phyloP scores from a whole-genome alignment of 2,797 vertebrate species.

The Pseudomugil tenellus region DNA sequence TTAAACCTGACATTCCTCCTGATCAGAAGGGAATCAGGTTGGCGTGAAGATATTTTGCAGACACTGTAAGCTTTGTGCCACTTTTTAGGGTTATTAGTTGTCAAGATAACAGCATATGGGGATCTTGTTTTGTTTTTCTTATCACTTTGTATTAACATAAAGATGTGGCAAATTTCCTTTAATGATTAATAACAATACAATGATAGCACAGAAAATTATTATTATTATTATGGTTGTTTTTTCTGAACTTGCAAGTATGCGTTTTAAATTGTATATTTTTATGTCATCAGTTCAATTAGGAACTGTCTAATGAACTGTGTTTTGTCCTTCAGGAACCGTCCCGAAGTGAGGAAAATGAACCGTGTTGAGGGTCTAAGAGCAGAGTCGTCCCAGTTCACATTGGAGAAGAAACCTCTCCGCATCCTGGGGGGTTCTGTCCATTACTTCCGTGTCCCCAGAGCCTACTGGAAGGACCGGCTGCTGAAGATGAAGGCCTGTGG shows the following conservation, averaged over 20 bases:
- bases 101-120: background rate
- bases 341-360: conserved; percentile 62
- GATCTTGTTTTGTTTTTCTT: background rate
- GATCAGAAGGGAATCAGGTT: background rate
- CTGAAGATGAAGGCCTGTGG: conserved; percentile 92
- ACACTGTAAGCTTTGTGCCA: background rate
- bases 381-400: conserved; percentile 81
- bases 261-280: background rate
- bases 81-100: background rate
- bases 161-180: background rate
- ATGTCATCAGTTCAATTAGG: background rate
- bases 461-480: conserved; percentile 90
- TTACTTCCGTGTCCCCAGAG: conserved; percentile 90
- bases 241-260: background rate
- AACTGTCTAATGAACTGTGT: conserved; percentile 1
- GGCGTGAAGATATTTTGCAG: background rate
- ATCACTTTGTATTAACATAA: background rate
- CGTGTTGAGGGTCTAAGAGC: conserved; percentile 81
- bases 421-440: conserved; percentile 92
- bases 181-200: conserved; percentile 6
- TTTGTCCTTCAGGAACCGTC: conserved; percentile 45
- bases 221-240: background rate
- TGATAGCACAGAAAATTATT: background rate
- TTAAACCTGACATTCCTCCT: background rate
- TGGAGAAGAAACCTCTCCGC: conserved; percentile 84